Evolutionary conservation across 2,797 vertebrate genomes (phyloP).

Genomic region (Propithecus perrieri): DNA sequence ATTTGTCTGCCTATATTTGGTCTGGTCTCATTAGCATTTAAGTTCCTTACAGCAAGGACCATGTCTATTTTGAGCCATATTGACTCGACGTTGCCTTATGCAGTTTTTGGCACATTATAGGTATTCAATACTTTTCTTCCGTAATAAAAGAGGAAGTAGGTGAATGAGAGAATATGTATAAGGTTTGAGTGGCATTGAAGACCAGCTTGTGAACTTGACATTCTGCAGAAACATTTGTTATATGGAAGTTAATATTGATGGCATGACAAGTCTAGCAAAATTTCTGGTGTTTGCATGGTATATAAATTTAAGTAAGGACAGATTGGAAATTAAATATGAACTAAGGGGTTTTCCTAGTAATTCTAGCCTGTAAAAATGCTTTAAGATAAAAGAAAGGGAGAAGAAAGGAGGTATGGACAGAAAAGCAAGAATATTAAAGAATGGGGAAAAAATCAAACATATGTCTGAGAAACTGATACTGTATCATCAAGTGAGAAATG

Average conservation of each 20-base stretch:
- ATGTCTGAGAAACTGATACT: background rate
- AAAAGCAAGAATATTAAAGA: background rate
- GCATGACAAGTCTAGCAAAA: background rate
- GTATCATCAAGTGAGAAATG: background rate
- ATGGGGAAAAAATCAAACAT: background rate
- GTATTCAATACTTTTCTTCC: background rate
- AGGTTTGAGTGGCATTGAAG: background rate
- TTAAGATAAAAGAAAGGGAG: background rate
- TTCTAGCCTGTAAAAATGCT: background rate
- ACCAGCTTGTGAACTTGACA: background rate
- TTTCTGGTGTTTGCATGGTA: background rate
- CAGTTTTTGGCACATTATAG: background rate
- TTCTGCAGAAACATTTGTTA: background rate
- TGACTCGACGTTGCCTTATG: background rate
- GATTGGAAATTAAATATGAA: background rate
- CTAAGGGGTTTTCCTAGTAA: background rate
- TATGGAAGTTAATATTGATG: background rate
- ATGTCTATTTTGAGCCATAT: background rate
- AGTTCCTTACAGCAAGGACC: background rate
- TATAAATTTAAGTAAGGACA: slow-evolving; percentile 18
- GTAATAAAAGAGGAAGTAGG: background rate
- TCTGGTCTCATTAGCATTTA: background rate
- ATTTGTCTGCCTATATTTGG: background rate
- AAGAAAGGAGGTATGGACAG: background rate
- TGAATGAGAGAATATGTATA: background rate